Evolutionary conservation across 2,113 vertebrate species (phyloP), one percentile per base, ranked within the genome.

Genomic region (Acanthisitta chloris): DNA sequence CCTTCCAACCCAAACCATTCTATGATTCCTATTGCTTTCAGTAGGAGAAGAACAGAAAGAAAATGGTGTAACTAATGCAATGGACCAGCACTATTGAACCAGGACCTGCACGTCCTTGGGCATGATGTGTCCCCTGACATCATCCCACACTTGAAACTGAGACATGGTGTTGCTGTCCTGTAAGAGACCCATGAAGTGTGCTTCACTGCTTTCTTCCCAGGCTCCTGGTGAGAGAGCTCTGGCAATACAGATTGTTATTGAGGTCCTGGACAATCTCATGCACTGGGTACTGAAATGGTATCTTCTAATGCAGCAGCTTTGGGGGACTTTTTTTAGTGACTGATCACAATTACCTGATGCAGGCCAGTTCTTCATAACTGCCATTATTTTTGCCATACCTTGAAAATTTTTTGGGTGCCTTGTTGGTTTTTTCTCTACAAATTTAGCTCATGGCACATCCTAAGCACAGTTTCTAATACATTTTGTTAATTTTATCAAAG

Each of bases 111-210:
- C 1, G 0, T 15, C 21, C 34, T 72, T 49, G 31, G 34, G 26
- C 43, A 15, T 15, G 33, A 36, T 0, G 1, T 31, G 18, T 31
- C 9, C 20, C 38, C 24, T 73, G 36, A 19, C 18, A 43, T 52
- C 31, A 61, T 45, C 29, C 1, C 0, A 36, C 12, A 4, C 24
- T 34, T 62, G 10, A 33, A 42, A 20, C 33, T 36, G 46, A 23
- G 40, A 20, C 13, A 18, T 0, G 0, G 14, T 17, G 26, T 23
- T 80, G 14, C 11, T 83, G 48, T 34, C 20, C 12, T 64, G 10
- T 51, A 8, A 66, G 26, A 15, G 13, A 67, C 8, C 33, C 14
- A 3, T 12, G 70, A 52, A n/a, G 8, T 71, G 4, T 14, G 16
- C 48, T 15, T 64, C 9, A 0, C 4, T 65, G 13, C 29, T 54